A percentile compares a stretch with the other conserved stretches of the same genome.
phyloP scores from a whole-genome alignment of 2,797 vertebrate genomes.

The Vireo griseus region DNA sequence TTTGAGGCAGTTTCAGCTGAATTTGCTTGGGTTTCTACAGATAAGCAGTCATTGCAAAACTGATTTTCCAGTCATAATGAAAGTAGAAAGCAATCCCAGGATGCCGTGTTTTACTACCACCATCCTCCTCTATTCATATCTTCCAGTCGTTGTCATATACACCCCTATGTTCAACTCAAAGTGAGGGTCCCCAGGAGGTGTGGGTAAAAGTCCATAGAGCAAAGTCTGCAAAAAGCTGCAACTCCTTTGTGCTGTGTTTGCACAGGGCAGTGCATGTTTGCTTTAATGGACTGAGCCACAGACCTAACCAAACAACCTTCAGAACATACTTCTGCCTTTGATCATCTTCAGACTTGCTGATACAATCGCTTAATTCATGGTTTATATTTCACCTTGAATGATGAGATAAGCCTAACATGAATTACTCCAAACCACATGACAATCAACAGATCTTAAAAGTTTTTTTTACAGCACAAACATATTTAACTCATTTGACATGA shows the following conservation, averaged over 20 bases:
- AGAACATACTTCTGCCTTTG: conserved; percentile 15
- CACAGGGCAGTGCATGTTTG: conserved; percentile 11
- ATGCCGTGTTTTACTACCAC: neutral
- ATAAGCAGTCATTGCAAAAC: neutral
- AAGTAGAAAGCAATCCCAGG: neutral
- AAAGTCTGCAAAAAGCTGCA: conserved; percentile 18
- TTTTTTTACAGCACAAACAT: neutral
- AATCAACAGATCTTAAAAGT: neutral
- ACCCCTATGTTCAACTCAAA: neutral
- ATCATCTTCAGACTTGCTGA: conserved; percentile 18
- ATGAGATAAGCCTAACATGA: neutral
- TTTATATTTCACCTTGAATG: conserved; percentile 1
- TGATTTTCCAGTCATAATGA: neutral
- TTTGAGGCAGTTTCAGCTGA: neutral
- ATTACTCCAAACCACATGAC: neutral
- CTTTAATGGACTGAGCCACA: neutral
- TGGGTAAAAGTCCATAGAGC: neutral
- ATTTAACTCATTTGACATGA: neutral
- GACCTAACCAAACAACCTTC: conserved; percentile 14
- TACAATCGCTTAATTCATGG: neutral
- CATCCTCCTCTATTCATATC: neutral
- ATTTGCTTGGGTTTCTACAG: neutral
- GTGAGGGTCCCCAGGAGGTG: neutral
- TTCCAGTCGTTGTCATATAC: neutral
- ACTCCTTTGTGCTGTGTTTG: neutral